A percentile compares a stretch with the other conserved stretches of the same genome.
These are phyloP conservation scores for Nephrotoma flavescens DNA, from an alignment of 2,888 invertebrate genomes.

Conservation along the genomic window DNA sequence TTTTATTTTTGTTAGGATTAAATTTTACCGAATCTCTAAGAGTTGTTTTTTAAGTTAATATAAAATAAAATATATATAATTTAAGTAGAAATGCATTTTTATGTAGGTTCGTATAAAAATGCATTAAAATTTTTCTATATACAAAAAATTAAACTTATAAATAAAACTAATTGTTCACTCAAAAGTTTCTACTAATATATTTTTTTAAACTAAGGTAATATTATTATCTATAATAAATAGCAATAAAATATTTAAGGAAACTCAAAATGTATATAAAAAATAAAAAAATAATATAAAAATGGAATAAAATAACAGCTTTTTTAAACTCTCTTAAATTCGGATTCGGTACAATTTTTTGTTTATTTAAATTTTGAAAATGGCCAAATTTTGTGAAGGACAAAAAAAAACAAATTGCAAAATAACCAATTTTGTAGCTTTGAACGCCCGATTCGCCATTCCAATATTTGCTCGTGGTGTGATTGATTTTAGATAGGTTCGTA, in stretches of 20 bases:
- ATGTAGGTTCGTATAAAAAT: not conserved
- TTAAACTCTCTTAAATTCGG: constrained; percentile 1
- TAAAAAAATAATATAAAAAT: not conserved
- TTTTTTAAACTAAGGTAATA: not conserved
- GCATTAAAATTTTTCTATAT: not conserved
- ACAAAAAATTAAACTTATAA: not conserved
- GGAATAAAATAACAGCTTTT: not conserved
- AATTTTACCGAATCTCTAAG: constrained; percentile 4
- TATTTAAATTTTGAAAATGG: not conserved
- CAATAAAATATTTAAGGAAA: not conserved
- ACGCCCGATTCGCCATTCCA: constrained; percentile 27
- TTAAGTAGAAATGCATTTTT: not conserved
- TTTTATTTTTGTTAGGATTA: not conserved
- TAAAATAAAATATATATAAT: not conserved
- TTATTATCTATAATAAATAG: not conserved
- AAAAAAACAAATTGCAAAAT: not conserved
- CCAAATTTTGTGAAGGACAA: not conserved
- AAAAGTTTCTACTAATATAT: not conserved
- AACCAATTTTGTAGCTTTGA: constrained; percentile 19
- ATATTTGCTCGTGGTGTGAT: constrained; percentile 8
- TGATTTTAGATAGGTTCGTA: not conserved
- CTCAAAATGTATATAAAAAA: not conserved
- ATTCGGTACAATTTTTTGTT: not conserved
- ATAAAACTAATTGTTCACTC: not conserved
- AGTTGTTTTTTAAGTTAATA: not conserved